Evolutionary conservation across 2,888 invertebrate species (phyloP), one percentile per base, ranked within the genome.

Genomic region (Tipula helvola): DNA sequence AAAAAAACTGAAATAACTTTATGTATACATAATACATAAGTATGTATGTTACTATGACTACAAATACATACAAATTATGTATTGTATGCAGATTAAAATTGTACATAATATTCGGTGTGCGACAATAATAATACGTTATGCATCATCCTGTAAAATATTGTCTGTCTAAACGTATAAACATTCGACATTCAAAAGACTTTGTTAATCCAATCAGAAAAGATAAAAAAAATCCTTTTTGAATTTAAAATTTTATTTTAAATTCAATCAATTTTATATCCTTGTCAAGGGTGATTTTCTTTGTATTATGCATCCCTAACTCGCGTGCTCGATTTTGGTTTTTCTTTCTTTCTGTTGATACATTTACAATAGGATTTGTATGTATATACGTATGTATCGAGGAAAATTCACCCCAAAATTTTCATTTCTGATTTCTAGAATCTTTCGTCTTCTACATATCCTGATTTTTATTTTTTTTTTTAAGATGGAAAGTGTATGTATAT

Each of bases 381-480:
- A 57, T 52, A n/a, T n/a, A 52, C n/a, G 47, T 10, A 47, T 10
- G 47, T 3, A 18, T 5, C 5, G 28, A 71, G 71, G 18, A 71
- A 71, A 71, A 71, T 71, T 71, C 71, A 71, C 71, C 71, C 71
- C 71, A 3, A 71, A 71, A 71, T 71, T 71, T 71, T 71, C 71
- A 71, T 71, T 71, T 71, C 28, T 71, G 71, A 71, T 71, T 71
- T 71, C 71, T 28, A 71, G 71, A 71, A 71, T 71, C 71, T 28
- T 71, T 71, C 71, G 71, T 71, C 71, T 71, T 71, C 71, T 71
- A 71, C 71, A 71, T 71, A 71, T 71, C 71, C 71, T 71, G 71
- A 71, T 71, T 71, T 71, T 52, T 16, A 16, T 39, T 52, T 52
- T 52, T 16, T 71, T 71, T 71, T 71, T 71, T 71, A 71, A 71